These are phyloP conservation scores for Hippopotamyrus pictus DNA, from an alignment of 2,797 vertebrate species.

Conservation along the genomic window DNA sequence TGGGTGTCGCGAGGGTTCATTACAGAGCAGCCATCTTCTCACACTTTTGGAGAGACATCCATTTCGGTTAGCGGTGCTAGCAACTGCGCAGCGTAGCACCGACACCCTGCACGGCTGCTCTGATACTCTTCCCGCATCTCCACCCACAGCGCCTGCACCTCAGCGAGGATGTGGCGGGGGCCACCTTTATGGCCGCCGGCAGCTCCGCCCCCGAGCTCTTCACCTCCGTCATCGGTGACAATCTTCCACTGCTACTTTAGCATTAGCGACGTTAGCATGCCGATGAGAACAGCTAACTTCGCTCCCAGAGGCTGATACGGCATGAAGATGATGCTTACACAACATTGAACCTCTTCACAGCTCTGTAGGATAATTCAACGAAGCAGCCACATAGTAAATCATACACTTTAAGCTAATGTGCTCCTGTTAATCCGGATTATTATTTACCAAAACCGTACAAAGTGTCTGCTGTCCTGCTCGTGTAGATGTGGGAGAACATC, in stretches of 20 bases:
- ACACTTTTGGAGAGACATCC: background rate
- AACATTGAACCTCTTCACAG: background rate
- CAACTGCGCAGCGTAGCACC: background rate
- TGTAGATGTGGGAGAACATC: background rate
- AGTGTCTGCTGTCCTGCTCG: background rate
- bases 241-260: background rate
- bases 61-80: background rate
- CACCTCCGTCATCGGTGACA: conserved; percentile 86
- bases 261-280: background rate
- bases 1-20: background rate
- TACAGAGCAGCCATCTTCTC: background rate
- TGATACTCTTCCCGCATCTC: background rate
- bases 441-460: background rate
- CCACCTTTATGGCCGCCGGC: conserved; percentile 92
- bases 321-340: background rate
- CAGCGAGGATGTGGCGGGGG: conserved; percentile 89
- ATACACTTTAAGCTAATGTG: background rate
- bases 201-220: conserved; percentile 91
- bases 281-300: background rate
- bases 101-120: background rate
- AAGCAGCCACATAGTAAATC: background rate
- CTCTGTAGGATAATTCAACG: background rate
- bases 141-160: conserved; percentile 76
- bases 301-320: background rate
- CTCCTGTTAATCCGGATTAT: background rate